Evolutionary conservation across 2,888 invertebrate genomes (phyloP).

Genomic region (Drosophila pseudotalamancana): DNA sequence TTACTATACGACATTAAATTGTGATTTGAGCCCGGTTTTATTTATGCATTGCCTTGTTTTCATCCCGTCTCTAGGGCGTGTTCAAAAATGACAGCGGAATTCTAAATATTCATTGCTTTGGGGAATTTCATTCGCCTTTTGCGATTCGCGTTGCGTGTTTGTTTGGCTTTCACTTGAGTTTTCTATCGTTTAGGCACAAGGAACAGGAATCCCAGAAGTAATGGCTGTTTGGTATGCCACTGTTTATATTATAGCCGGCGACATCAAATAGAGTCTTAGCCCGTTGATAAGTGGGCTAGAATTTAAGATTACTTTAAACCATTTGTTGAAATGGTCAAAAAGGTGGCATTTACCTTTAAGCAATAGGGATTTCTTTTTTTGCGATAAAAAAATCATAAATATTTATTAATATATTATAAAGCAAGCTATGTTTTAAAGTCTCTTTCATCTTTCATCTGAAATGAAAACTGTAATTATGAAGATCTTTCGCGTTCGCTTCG

Average conservation of each 20-base stretch:
- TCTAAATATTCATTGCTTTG: slow-evolving; percentile 56
- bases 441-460: neutral
- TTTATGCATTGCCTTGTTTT: slow-evolving; percentile 43
- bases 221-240: neutral
- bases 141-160: slow-evolving; percentile 21
- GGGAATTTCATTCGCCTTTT: slow-evolving; percentile 33
- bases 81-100: slow-evolving; percentile 52
- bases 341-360: neutral
- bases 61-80: slow-evolving; percentile 40
- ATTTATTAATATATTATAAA: neutral
- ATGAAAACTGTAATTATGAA: slow-evolving; percentile 23
- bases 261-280: neutral
- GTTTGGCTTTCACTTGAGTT: slow-evolving; percentile 8
- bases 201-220: slow-evolving; percentile 18
- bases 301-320: neutral
- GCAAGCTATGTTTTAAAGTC: neutral
- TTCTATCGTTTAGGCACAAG: slow-evolving; percentile 13
- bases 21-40: slow-evolving; percentile 48
- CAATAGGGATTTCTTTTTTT: no score
- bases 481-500: slow-evolving; percentile 17
- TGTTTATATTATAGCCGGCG: neutral
- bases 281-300: neutral
- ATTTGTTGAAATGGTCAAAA: neutral
- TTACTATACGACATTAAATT: slow-evolving; percentile 48
- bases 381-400: no score